Conservation (phyloP, 2,888 invertebrate genomes). For the Plebejus melissa region DNA sequence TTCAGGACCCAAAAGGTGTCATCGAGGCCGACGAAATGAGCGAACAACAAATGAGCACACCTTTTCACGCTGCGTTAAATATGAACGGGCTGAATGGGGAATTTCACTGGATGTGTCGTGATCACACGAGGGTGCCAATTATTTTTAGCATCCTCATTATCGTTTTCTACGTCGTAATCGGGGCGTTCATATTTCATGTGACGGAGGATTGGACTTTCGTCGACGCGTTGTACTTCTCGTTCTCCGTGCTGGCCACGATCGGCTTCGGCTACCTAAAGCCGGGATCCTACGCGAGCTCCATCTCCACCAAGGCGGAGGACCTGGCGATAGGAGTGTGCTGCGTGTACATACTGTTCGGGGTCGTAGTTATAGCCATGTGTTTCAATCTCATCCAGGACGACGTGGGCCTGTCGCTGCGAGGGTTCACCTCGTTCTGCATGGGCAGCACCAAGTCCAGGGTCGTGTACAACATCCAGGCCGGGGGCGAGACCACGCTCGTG, state of each 20-base stretch:
- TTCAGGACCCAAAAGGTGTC: neutral
- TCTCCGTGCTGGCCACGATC: constrained; percentile 88
- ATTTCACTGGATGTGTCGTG: constrained; percentile 69
- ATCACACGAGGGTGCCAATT: constrained; percentile 90
- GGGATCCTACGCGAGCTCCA: constrained; percentile 53
- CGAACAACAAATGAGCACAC: constrained; percentile 49
- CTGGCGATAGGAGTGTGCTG: constrained; percentile 88
- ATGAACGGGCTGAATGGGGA: constrained; percentile 60
- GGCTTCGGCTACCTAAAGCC: constrained; percentile 91
- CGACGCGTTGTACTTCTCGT: constrained; percentile 91
- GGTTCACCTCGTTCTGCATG: constrained; percentile 48
- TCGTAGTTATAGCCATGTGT: constrained; percentile 92
- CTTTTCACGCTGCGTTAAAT: constrained; percentile 69
- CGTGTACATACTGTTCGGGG: constrained; percentile 89
- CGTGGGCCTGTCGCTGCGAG: constrained; percentile 59
- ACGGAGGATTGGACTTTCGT: constrained; percentile 95
- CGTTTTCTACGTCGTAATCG: constrained; percentile 91
- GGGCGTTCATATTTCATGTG: constrained; percentile 92
- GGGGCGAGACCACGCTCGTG: constrained; percentile 73
- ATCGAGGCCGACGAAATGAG: neutral
- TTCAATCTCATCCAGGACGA: constrained; percentile 92
- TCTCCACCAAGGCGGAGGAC: constrained; percentile 75
- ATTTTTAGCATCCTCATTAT: constrained; percentile 91
- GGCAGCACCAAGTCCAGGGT: constrained; percentile 51
- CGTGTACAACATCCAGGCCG: constrained; percentile 67